A percentile compares a stretch with the other conserved stretches of the same genome.
Conservation (phyloP, 2,113 vertebrate species). For the Madoqua kirkii region DNA sequence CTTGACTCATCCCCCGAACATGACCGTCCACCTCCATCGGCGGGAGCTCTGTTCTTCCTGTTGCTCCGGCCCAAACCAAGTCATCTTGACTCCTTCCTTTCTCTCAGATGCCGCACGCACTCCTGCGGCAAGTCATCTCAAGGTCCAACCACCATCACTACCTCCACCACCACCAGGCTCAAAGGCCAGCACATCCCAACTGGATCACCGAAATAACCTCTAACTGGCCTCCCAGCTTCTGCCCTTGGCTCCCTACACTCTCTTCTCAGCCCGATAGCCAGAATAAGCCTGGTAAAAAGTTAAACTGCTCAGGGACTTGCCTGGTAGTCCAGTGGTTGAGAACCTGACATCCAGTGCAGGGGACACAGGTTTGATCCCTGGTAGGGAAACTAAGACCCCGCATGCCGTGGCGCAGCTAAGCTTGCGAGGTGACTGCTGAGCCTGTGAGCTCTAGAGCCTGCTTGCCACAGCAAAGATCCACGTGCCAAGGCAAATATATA, state of each 20-base stretch:
- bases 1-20: not conserved
- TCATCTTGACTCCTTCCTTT: not conserved
- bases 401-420: not conserved
- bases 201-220: rapidly evolving
- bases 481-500: not conserved
- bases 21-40: too few species aligned
- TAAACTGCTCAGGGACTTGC: not conserved
- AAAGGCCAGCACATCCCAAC: not conserved
- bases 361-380: not conserved
- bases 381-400: not conserved
- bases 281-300: not conserved
- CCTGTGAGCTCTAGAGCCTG: not conserved
- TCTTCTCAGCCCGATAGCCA: not conserved
- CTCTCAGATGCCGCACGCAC: not conserved
- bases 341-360: not conserved
- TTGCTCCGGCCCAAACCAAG: not conserved
- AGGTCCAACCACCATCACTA: rapidly evolving
- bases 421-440: not conserved
- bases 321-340: not conserved
- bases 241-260: too few species aligned
- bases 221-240: not conserved
- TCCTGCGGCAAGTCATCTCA: not conserved
- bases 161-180: not conserved
- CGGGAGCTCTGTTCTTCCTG: not conserved
- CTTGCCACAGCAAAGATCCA: not conserved